Conservation (phyloP, 2,888 invertebrate species). For the Eupithecia subumbrata region DNA sequence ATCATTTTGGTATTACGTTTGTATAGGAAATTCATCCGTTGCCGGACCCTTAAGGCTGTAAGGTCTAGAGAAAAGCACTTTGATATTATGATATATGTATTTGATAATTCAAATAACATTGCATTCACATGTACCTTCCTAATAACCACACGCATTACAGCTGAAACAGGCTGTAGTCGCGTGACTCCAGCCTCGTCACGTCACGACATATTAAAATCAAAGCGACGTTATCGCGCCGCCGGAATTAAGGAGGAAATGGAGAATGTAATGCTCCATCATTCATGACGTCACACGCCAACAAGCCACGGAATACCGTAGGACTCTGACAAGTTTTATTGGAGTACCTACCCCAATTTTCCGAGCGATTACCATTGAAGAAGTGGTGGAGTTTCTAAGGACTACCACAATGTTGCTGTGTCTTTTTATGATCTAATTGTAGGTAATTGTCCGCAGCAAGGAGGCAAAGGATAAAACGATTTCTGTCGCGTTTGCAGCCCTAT, state of each 20-base stretch:
- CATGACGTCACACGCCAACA: conserved; percentile 24
- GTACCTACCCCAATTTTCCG: conserved; percentile 5
- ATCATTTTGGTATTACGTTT: too few species aligned
- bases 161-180: conserved; percentile 15
- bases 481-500: too few species aligned
- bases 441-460: not conserved
- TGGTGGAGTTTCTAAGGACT: conserved; percentile 1
- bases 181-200: conserved; percentile 29
- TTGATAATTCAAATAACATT: not conserved
- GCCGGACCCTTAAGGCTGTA: too few species aligned
- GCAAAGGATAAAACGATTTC: not conserved
- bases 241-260: conserved; percentile 37
- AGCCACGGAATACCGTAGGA: conserved; percentile 12
- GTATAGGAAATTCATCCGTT: too few species aligned
- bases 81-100: too few species aligned
- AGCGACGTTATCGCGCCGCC: conserved; percentile 37
- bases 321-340: conserved; percentile 6
- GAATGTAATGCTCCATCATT: conserved; percentile 34
- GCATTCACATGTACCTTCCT: not conserved
- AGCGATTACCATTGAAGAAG: conserved; percentile 10
- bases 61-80: too few species aligned
- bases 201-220: conserved; percentile 39
- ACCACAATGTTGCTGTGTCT: not conserved
- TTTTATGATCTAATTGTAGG: not conserved
- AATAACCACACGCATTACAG: conserved; percentile 1